These are phyloP conservation scores for Ornithoptera priamus DNA, from an alignment of 2,888 invertebrate species.

Conservation along the genomic window DNA sequence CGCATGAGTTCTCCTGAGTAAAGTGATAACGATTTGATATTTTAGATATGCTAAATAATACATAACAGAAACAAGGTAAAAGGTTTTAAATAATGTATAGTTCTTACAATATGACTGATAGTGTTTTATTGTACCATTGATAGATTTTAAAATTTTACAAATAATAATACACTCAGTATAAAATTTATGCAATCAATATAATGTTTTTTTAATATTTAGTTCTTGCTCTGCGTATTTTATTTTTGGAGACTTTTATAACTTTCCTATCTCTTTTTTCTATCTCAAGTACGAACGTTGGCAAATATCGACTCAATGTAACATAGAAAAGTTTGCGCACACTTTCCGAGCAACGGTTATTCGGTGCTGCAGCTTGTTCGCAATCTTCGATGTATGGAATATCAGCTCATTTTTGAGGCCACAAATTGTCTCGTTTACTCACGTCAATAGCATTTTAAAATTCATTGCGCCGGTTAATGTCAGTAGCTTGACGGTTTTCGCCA, in stretches of 20 bases:
- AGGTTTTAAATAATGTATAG: no score
- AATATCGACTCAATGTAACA: slow-evolving; percentile 12
- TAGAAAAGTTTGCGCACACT: slow-evolving; percentile 13
- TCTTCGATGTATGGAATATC: slow-evolving; percentile 25
- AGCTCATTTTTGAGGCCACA: slow-evolving; percentile 25
- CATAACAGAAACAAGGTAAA: no score
- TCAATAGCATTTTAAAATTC: slow-evolving; percentile 25
- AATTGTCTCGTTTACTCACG: slow-evolving; percentile 24
- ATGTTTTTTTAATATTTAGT: neutral
- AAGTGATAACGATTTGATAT: no score
- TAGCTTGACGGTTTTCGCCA: neutral
- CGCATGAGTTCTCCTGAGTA: no score
- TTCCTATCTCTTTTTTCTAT: neutral
- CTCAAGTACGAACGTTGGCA: neutral
- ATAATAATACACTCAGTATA: no score
- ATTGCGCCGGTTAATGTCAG: slow-evolving; percentile 5
- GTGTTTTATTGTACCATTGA: no score
- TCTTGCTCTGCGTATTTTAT: neutral
- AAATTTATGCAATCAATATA: neutral
- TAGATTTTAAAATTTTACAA: no score
- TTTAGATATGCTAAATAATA: no score
- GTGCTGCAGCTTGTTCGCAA: slow-evolving; percentile 20
- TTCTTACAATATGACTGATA: no score
- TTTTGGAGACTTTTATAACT: neutral
- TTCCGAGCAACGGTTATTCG: slow-evolving; percentile 6